Conservation (phyloP, 2,113 vertebrate genomes). For the Asarcornis scutulata region DNA sequence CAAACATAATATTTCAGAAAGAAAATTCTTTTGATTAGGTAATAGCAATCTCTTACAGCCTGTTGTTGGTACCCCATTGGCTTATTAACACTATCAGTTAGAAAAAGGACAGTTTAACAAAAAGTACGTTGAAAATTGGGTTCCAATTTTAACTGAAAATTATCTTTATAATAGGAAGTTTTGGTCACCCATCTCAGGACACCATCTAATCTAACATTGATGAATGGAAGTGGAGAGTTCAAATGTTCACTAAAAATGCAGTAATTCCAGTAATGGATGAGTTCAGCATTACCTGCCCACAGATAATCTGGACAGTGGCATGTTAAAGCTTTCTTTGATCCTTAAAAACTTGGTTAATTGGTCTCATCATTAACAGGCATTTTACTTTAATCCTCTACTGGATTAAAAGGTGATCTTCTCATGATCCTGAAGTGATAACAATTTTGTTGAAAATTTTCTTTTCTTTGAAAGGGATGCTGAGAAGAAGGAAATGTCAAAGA, state of each 20-base stretch:
- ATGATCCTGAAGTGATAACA: background rate
- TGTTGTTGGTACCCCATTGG: background rate
- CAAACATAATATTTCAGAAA: conserved; percentile 8
- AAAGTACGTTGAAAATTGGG: background rate
- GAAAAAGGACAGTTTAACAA: background rate
- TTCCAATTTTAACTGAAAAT: background rate
- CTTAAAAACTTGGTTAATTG: background rate
- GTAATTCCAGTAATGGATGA: background rate
- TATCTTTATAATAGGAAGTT: background rate
- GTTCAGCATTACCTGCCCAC: background rate
- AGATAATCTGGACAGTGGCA: background rate
- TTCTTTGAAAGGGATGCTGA: background rate
- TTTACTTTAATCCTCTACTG: background rate
- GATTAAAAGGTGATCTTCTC: background rate
- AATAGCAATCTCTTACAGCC: background rate
- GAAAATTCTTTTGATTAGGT: conserved; percentile 40
- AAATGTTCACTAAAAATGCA: background rate
- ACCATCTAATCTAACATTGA: background rate
- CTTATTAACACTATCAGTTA: background rate
- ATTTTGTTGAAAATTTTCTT: background rate
- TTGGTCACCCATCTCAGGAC: background rate
- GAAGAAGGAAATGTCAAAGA: background rate
- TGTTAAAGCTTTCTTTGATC: background rate
- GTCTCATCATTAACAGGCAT: background rate
- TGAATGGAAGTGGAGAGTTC: background rate